phyloP scores from a whole-genome alignment of 2,797 vertebrate species.

The Poeciliopsis gracilis region DNA sequence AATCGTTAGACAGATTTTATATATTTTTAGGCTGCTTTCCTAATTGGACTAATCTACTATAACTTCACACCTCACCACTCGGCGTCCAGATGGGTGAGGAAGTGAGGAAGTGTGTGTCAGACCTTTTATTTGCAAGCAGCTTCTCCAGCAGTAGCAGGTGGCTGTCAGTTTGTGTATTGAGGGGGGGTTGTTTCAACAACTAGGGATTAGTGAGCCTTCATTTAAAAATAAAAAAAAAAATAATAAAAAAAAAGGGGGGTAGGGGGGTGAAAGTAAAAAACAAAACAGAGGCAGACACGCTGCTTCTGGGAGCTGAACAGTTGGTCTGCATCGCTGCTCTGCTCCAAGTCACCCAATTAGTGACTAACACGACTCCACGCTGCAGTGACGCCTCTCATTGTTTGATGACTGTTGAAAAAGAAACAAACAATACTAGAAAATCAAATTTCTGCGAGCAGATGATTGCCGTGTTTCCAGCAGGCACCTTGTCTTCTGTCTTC shows the following conservation, averaged over 20 bases:
- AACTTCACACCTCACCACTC: constrained; percentile 18
- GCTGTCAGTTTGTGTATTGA: constrained; percentile 16
- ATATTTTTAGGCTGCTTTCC: not conserved
- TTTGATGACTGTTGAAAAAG: constrained; percentile 42
- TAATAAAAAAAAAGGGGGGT: too few relatives aligned
- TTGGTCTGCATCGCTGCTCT: constrained; percentile 44
- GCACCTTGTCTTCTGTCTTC: constrained; percentile 8
- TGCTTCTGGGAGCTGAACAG: constrained; percentile 45
- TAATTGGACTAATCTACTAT: constrained; percentile 3
- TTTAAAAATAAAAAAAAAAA: not conserved
- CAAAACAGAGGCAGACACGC: constrained; percentile 20
- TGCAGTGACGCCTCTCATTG: constrained; percentile 38
- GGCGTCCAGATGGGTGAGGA: constrained; percentile 21
- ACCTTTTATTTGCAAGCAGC: constrained; percentile 23
- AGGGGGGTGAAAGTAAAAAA: not conserved
- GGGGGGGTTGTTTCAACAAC: not conserved
- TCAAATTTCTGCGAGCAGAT: constrained; percentile 25
- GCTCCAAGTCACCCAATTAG: constrained; percentile 64
- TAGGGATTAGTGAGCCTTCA: constrained; percentile 12
- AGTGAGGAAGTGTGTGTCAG: not conserved
- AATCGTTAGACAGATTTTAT: not conserved
- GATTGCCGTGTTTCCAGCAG: constrained; percentile 36
- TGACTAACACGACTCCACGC: constrained; percentile 47
- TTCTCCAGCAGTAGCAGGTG: constrained; percentile 51
- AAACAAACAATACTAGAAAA: not conserved